These are phyloP conservation scores for Anticlea derivata DNA, from an alignment of 2,888 invertebrate species.

Conservation along the genomic window DNA sequence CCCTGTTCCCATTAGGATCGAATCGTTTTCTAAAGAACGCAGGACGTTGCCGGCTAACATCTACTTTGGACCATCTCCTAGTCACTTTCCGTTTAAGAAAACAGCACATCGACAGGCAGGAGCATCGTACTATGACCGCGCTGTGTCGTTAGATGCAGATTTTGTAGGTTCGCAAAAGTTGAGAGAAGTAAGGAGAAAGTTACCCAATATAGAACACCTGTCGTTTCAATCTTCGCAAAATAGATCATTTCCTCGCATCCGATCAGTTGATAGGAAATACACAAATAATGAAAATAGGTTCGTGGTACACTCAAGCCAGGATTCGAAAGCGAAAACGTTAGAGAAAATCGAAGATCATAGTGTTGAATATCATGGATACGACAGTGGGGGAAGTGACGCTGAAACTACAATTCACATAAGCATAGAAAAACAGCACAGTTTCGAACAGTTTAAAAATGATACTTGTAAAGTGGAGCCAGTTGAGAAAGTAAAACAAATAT, in stretches of 20 bases:
- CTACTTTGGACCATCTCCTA: constrained; percentile 36
- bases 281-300: constrained; percentile 8
- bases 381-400: constrained; percentile 77
- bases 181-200: constrained; percentile 36
- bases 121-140: constrained; percentile 25
- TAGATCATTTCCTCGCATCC: constrained; percentile 47
- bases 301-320: background rate
- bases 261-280: constrained; percentile 25
- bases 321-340: constrained; percentile 10
- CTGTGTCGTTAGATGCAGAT: constrained; percentile 36
- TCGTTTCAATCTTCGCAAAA: constrained; percentile 28
- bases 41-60: constrained; percentile 37
- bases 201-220: constrained; percentile 48
- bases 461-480: constrained; percentile 27
- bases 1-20: constrained; percentile 2
- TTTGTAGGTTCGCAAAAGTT: constrained; percentile 31
- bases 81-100: constrained; percentile 30
- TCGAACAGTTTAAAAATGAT: constrained; percentile 38
- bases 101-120: constrained; percentile 16
- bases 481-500: constrained; percentile 27
- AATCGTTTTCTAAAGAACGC: constrained; percentile 31
- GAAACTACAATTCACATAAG: constrained; percentile 80
- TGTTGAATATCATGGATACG: constrained; percentile 77
- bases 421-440: constrained; percentile 59
- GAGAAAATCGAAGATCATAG: constrained; percentile 38